Evolutionary conservation across 2,888 invertebrate genomes (phyloP).

Genomic region (Synergus laeviventris): DNA sequence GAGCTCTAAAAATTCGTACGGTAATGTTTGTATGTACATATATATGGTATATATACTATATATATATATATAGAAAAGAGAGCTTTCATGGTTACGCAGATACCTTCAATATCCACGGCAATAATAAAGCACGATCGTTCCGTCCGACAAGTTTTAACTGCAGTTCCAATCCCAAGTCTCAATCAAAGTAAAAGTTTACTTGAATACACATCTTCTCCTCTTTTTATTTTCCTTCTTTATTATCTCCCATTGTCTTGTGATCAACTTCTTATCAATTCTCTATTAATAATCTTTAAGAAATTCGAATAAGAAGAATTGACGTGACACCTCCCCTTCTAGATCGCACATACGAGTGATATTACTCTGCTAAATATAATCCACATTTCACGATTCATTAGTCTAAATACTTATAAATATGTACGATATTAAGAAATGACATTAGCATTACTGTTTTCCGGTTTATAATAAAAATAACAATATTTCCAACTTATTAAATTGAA

Average conservation of each 20-base stretch:
- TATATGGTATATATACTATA: too few relatives aligned
- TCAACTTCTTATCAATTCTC: background rate
- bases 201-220: constrained; percentile 40
- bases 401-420: background rate
- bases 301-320: background rate
- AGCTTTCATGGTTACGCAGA: constrained; percentile 58
- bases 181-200: constrained; percentile 66
- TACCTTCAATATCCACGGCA: constrained; percentile 52
- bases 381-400: background rate
- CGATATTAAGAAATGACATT: background rate
- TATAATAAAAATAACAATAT: too few relatives aligned
- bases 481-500: too few relatives aligned
- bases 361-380: background rate
- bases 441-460: background rate
- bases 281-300: background rate
- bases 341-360: background rate
- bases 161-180: constrained; percentile 58
- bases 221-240: constrained; percentile 5
- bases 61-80: constrained; percentile 57
- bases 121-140: constrained; percentile 61
- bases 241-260: background rate
- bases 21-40: constrained; percentile 33
- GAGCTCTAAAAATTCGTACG: constrained; percentile 59
- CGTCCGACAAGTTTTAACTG: constrained; percentile 67
- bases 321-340: too few relatives aligned